phyloP scores from a whole-genome alignment of 1,140 invertebrate species.

The Tetraneura akinire region DNA sequence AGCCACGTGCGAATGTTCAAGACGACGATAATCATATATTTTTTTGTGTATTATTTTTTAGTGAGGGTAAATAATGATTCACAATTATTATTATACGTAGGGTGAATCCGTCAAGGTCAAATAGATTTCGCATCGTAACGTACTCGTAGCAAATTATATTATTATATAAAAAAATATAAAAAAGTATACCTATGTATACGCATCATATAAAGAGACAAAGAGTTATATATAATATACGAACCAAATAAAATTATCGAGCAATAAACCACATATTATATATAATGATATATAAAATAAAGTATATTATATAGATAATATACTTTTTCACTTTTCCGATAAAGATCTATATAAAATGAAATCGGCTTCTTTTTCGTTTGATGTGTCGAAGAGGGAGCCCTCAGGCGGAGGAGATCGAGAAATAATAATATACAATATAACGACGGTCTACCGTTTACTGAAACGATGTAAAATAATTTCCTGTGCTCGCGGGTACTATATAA shows the following conservation, averaged over 20 bases:
- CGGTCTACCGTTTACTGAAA: slow-evolving; percentile 41
- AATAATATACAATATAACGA: background rate
- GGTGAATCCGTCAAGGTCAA: background rate
- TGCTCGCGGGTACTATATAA: slow-evolving; percentile 19
- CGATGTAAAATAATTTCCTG: slow-evolving; percentile 47
- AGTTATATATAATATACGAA: background rate
- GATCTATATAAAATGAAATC: background rate
- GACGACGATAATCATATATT: no score
- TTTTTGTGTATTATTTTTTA: no score
- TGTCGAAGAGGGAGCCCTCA: slow-evolving; percentile 4
- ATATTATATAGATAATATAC: background rate
- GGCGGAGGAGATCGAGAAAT: background rate
- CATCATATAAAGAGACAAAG: background rate
- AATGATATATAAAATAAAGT: no score
- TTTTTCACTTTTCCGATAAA: background rate
- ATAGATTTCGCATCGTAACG: background rate
- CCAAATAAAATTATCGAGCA: background rate
- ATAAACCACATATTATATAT: slow-evolving; percentile 2
- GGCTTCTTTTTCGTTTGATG: slow-evolving; percentile 34
- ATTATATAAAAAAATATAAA: background rate
- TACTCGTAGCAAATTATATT: background rate
- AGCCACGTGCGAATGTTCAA: no score
- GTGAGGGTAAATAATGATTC: no score
- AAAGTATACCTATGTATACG: background rate
- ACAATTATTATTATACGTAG: no score